Conservation (phyloP, 1,140 invertebrate species). For the Rhyzopertha dominica region DNA sequence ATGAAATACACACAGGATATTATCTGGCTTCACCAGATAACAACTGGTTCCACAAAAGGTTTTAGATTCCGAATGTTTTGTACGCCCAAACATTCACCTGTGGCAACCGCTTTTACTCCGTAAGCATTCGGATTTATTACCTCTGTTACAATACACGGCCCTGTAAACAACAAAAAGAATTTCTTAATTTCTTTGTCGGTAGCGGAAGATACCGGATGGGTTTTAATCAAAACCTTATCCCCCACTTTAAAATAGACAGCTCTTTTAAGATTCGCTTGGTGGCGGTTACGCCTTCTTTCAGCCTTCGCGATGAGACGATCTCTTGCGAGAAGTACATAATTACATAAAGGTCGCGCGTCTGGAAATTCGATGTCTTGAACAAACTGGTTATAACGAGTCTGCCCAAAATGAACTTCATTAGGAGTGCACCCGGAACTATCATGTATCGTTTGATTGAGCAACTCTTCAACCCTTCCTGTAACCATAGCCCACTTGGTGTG, state of each 20-base stretch:
- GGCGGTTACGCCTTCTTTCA: not conserved
- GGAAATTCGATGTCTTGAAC: not conserved
- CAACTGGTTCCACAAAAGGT: too few species aligned
- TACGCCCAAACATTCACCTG: slow-evolving; percentile 6
- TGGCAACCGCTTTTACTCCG: not conserved
- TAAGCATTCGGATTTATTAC: not conserved
- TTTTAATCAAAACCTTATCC: slow-evolving; percentile 5
- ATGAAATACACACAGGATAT: too few species aligned
- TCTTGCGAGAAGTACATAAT: too few species aligned
- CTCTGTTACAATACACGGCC: slow-evolving; percentile 4
- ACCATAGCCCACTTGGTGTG: slow-evolving; percentile 7
- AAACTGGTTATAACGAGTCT: slow-evolving; percentile 1
- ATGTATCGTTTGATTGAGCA: not conserved
- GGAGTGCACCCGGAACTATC: not conserved
- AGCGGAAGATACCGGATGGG: slow-evolving; percentile 1
- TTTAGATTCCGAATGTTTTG: too few species aligned
- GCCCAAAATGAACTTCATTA: slow-evolving; percentile 5
- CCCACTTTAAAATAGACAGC: not conserved
- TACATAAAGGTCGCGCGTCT: not conserved
- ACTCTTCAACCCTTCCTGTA: not conserved
- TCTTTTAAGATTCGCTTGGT: not conserved
- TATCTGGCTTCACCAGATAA: too few species aligned
- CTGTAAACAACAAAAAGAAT: slow-evolving; percentile 1
- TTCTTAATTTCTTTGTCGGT: slow-evolving; percentile 10
- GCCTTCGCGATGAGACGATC: too few species aligned